A percentile compares a stretch with the other conserved stretches of the same genome.
phyloP scores from a whole-genome alignment of 1,140 invertebrate genomes.

The Euglossa dilemma region DNA sequence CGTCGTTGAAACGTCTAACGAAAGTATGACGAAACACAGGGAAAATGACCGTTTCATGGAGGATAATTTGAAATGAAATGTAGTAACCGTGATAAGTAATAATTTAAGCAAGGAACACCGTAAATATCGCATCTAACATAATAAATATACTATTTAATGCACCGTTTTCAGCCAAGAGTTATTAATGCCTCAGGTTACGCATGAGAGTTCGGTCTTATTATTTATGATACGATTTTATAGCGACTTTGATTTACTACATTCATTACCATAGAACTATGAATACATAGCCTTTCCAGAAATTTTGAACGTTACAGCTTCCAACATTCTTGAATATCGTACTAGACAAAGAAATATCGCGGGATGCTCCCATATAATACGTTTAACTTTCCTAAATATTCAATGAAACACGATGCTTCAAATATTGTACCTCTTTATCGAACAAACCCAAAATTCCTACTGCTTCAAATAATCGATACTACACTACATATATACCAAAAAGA shows the following conservation, averaged over 20 bases:
- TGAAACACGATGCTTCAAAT: too few species aligned
- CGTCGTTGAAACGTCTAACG: too few species aligned
- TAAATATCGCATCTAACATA: background rate
- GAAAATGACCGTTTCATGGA: background rate
- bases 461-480: too few species aligned
- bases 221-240: background rate
- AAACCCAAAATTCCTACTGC: too few species aligned
- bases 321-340: background rate
- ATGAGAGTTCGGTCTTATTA: background rate
- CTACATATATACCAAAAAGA: too few species aligned
- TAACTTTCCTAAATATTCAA: too few species aligned
- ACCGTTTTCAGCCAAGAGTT: background rate
- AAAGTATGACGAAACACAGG: too few species aligned
- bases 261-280: background rate
- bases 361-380: too few species aligned
- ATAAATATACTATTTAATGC: background rate
- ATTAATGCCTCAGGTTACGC: background rate
- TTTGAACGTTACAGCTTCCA: background rate
- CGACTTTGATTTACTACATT: background rate
- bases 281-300: background rate
- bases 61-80: background rate
- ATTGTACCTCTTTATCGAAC: too few species aligned
- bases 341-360: too few species aligned
- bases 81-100: background rate
- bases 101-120: background rate